These are phyloP conservation scores for Orbicella faveolata DNA, from an alignment of 64 coral and sea anemone species.

Conservation along the genomic window DNA sequence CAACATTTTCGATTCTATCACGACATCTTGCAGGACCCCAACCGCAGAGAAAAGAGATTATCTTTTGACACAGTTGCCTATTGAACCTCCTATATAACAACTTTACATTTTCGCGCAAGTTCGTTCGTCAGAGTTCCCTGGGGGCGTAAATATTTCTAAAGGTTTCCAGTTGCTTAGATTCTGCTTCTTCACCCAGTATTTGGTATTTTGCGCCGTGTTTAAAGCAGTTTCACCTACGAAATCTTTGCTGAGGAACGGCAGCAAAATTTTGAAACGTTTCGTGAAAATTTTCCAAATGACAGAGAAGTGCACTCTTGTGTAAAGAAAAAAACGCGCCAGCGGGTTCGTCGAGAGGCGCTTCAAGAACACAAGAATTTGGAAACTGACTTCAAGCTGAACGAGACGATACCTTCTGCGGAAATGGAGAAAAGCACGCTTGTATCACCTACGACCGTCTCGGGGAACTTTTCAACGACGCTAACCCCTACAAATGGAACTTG, in stretches of 20 bases:
- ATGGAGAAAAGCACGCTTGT: neutral
- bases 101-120: neutral
- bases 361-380: neutral
- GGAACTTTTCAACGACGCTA: slow-evolving; percentile 25
- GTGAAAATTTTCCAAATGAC: neutral
- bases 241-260: neutral
- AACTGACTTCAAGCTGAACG: neutral
- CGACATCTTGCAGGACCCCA: neutral
- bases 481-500: slow-evolving; percentile 24
- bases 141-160: slow-evolving; percentile 4
- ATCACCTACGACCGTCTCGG: neutral
- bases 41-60: neutral
- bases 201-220: neutral
- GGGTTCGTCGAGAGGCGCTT: neutral
- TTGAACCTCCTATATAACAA: neutral
- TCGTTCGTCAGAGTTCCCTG: neutral
- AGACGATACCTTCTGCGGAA: neutral
- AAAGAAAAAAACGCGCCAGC: neutral
- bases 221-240: neutral
- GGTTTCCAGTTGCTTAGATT: neutral
- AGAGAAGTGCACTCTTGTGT: neutral
- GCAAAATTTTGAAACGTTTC: neutral
- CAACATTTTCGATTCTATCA: neutral
- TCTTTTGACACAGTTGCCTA: neutral
- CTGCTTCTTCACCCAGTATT: neutral